These are phyloP conservation scores for Paguma larvata DNA, from an alignment of 2,797 vertebrate genomes.

Conservation along the genomic window DNA sequence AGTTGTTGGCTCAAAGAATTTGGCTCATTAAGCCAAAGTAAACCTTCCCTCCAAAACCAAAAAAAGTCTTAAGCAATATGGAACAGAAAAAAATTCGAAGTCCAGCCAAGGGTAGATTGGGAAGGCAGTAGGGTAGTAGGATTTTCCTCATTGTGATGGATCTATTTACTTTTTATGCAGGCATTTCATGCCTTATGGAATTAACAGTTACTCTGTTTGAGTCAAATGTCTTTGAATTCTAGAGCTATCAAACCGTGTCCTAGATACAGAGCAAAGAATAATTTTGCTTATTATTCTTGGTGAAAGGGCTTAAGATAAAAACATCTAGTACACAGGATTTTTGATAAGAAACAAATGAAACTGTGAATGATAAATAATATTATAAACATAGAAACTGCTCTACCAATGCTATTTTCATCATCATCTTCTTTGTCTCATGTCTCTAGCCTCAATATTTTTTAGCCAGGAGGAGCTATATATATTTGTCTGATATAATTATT, in stretches of 20 bases:
- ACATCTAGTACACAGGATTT: background rate
- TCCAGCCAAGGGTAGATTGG: background rate
- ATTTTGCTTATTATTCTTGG: too few relatives aligned
- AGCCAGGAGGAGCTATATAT: background rate
- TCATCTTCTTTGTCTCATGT: background rate
- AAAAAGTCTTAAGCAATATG: background rate
- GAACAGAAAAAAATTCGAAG: constrained; percentile 48
- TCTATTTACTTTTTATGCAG: background rate
- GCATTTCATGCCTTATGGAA: background rate
- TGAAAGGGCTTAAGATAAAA: background rate
- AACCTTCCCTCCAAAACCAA: background rate
- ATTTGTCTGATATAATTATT: constrained; percentile 59
- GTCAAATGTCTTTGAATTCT: constrained; percentile 2
- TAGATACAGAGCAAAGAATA: background rate
- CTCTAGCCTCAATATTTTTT: constrained; percentile 14
- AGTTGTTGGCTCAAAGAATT: constrained; percentile 45
- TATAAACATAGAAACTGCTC: background rate
- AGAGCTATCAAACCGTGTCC: background rate
- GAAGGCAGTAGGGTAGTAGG: background rate
- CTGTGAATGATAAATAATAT: background rate
- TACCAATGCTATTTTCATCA: constrained; percentile 26
- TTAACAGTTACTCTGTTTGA: background rate
- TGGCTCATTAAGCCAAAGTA: constrained; percentile 42
- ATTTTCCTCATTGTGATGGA: background rate
- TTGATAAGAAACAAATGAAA: background rate